Conservation (phyloP, 2,797 vertebrate genomes). For the Sorex maritimensis region DNA sequence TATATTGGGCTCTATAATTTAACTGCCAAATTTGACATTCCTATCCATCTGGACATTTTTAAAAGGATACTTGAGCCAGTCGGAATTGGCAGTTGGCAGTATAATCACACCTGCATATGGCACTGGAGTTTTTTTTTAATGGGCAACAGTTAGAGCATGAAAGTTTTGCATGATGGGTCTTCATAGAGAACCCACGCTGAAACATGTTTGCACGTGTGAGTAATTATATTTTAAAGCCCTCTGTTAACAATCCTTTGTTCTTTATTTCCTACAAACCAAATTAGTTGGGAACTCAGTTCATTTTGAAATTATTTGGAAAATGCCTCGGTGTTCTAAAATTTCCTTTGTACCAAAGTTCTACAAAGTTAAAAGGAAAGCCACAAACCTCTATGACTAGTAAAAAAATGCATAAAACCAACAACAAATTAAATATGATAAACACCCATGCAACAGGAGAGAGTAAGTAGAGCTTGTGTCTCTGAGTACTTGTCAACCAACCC, state of each 20-base stretch:
- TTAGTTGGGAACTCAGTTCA: slow-evolving; percentile 82
- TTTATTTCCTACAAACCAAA: slow-evolving; percentile 84
- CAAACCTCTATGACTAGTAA: slow-evolving; percentile 71
- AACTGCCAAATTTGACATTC: slow-evolving; percentile 72
- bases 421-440: slow-evolving; percentile 71
- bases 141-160: slow-evolving; percentile 77
- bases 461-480: slow-evolving; percentile 33
- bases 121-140: slow-evolving; percentile 76
- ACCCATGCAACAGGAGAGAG: not conserved
- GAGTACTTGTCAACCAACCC: not conserved
- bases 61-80: slow-evolving; percentile 82
- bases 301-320: slow-evolving; percentile 84
- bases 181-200: slow-evolving; percentile 52
- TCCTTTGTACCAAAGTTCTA: slow-evolving; percentile 73
- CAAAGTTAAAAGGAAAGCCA: slow-evolving; percentile 78
- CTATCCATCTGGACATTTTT: slow-evolving; percentile 75
- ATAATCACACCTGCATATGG: slow-evolving; percentile 87
- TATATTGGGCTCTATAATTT: slow-evolving; percentile 77
- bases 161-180: slow-evolving; percentile 77
- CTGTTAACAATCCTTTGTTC: slow-evolving; percentile 82
- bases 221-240: slow-evolving; percentile 81
- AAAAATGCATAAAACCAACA: slow-evolving; percentile 67
- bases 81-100: slow-evolving; percentile 83
- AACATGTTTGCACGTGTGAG: slow-evolving; percentile 82
- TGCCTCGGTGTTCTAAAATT: slow-evolving; percentile 75